Percentiles rank a stretch among this genome's conserved stretches.
These are phyloP conservation scores for Seriola aureovittata DNA, from an alignment of 2,113 vertebrate species.

Conservation along the genomic window DNA sequence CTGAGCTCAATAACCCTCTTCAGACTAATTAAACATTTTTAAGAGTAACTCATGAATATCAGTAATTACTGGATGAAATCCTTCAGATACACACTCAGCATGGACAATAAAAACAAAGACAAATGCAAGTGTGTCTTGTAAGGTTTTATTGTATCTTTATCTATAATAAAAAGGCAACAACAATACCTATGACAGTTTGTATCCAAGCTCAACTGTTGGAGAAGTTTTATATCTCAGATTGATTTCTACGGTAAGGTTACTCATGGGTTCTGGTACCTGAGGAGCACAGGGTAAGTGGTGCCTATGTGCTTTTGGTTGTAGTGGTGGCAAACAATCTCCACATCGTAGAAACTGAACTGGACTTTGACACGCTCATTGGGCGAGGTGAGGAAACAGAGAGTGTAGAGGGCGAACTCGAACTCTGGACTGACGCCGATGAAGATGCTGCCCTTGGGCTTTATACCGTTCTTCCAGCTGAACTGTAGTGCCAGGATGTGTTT, in stretches of 20 bases:
- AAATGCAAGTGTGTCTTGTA: conserved; percentile 45
- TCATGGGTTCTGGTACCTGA: conserved; percentile 65
- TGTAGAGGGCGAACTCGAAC: conserved; percentile 88
- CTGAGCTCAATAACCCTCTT: not conserved
- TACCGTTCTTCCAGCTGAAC: conserved; percentile 88
- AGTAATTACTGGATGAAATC: not conserved
- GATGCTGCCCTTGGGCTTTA: conserved; percentile 88
- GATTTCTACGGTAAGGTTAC: conserved; percentile 17
- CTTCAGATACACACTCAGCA: not conserved
- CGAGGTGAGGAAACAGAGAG: conserved; percentile 85
- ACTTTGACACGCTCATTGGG: conserved; percentile 85
- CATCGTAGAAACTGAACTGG: conserved; percentile 84
- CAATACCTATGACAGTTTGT: conserved; percentile 67
- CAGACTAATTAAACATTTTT: not conserved
- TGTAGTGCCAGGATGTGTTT: conserved; percentile 87
- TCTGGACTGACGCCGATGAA: conserved; percentile 88
- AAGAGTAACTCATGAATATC: not conserved
- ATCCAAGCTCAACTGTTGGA: conserved; percentile 26
- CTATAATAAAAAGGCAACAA: conserved; percentile 80
- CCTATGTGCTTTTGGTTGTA: conserved; percentile 87
- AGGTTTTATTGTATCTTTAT: conserved; percentile 82
- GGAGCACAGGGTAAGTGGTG: conserved; percentile 85
- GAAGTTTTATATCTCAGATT: conserved; percentile 3
- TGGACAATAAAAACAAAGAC: conserved; percentile 12
- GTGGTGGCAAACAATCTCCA: conserved; percentile 87